Evolutionary conservation across 2,888 invertebrate genomes (phyloP), one percentile per base, ranked within the genome.

Genomic region (Meliscaeva auricollis): DNA sequence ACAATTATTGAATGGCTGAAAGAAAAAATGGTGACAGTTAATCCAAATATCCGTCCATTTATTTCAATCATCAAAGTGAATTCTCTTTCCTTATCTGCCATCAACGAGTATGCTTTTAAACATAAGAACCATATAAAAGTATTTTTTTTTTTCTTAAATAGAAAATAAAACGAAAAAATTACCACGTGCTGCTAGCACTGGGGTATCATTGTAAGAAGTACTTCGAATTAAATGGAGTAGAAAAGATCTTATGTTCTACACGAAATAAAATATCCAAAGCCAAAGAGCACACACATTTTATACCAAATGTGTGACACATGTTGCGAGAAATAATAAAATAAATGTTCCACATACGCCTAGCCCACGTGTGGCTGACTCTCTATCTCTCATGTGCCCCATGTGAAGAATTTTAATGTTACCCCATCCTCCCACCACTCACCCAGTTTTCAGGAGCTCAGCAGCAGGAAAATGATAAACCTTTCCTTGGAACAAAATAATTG

Each of bases 331-430:
- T 64, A 70, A 41, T 56, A 75, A 81, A 70, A 75, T 70, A 38
- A 81, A 62, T 75, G 70, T 81, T 69, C 62, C 80, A 81, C 80
- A 75, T 81, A 81, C 69, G 69, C 11, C 9, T 9, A 3, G 3
- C 1, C 54, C 60, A 60, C 50, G 68, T 68, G 54, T 30, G 13
- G 9, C 38, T 8, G 2, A 35, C 7, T 35, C 9, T 5, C 9
- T 38, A 8, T 11, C 7, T 38, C 35, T 32, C 44, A 56, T 41
- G 38, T 26, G 22, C 17, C 15, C 26, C 30, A 44, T 62, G 62
- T 62, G 62, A 17, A 41, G 26, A 26, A 17, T 46, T 44, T 62
- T 26, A 44, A 62, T 46, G 44, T 44, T 60, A 15, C 26, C 15
- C 22, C 44, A 8, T 44, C 9, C 4, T n/a, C 2, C 1, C 1